Evolutionary conservation across 2,888 invertebrate genomes (phyloP).

Genomic region (Creontiades dilutus): DNA sequence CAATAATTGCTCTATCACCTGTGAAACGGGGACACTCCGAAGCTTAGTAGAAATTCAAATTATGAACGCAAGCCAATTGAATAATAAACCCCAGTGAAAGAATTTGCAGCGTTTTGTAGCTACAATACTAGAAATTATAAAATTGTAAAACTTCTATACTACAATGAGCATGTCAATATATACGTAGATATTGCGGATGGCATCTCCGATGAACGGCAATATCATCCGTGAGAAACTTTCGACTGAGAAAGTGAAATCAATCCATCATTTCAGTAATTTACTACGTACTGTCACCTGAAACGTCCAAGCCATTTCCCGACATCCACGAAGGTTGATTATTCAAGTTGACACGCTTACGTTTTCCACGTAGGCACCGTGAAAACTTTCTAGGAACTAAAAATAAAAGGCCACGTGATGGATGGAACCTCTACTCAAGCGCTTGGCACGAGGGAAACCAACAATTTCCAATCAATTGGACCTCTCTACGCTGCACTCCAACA

Average conservation of each 20-base stretch:
- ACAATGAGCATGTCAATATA: too few species aligned
- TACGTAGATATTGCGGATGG: too few species aligned
- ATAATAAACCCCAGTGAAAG: too few species aligned
- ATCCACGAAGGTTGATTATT: background rate
- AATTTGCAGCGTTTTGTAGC: too few species aligned
- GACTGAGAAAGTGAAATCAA: constrained; percentile 9
- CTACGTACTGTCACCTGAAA: background rate
- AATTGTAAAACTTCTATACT: too few species aligned
- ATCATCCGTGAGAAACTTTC: background rate
- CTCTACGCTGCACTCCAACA: constrained; percentile 6
- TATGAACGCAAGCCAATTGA: too few species aligned
- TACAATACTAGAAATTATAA: too few species aligned
- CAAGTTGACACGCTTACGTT: constrained; percentile 22
- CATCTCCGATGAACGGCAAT: too few species aligned
- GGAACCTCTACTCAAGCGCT: background rate
- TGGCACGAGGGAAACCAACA: background rate
- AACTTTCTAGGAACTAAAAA: constrained; percentile 24
- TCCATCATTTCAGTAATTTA: background rate
- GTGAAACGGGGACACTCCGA: too few species aligned
- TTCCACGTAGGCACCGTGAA: constrained; percentile 12
- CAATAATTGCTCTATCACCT: too few species aligned
- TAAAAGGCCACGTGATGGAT: background rate
- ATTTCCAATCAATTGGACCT: constrained; percentile 36
- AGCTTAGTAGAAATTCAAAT: too few species aligned
- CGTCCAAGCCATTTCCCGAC: constrained; percentile 1